These are phyloP conservation scores for Contarinia nasturtii DNA, from an alignment of 1,140 invertebrate genomes.

Conservation along the genomic window DNA sequence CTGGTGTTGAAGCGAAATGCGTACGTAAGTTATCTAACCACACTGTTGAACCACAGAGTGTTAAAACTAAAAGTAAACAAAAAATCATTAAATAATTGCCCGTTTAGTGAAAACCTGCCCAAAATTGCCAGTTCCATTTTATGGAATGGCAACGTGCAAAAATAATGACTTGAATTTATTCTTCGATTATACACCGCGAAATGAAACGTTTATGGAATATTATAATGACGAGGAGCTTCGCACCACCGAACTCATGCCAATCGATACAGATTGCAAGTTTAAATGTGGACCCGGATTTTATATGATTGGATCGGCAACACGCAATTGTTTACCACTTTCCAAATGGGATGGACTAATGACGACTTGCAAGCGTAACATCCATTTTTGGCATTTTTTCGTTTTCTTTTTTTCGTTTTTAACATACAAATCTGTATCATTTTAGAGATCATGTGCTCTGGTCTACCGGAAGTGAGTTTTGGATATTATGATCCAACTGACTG, in stretches of 20 bases:
- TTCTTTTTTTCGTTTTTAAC: background rate
- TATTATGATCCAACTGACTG: conserved; percentile 28
- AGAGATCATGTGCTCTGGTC: conserved; percentile 35
- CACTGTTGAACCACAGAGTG: too few species aligned
- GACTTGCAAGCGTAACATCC: conserved; percentile 38
- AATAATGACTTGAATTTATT: conserved; percentile 22
- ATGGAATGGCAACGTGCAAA: conserved; percentile 39
- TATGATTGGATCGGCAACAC: conserved; percentile 39
- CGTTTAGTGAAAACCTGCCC: conserved; percentile 39
- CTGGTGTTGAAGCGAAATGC: conserved; percentile 37
- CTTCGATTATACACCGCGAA: conserved; percentile 4
- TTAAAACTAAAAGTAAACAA: too few species aligned
- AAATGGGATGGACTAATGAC: conserved; percentile 48
- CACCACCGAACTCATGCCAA: conserved; percentile 19
- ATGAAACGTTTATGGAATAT: conserved; percentile 4
- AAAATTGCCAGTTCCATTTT: conserved; percentile 27
- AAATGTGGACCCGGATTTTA: conserved; percentile 40
- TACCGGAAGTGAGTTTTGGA: conserved; percentile 28
- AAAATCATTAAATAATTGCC: too few species aligned
- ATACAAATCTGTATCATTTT: conserved; percentile 3
- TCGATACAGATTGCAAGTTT: conserved; percentile 45
- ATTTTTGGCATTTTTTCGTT: background rate
- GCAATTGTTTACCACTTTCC: conserved; percentile 45
- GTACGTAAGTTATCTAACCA: conserved; percentile 2
- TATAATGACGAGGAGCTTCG: conserved; percentile 7